These are phyloP conservation scores for Eunapius fragilis DNA, from an alignment of 37 sponge, comb jelly and placozoan species.

Conservation along the genomic window DNA sequence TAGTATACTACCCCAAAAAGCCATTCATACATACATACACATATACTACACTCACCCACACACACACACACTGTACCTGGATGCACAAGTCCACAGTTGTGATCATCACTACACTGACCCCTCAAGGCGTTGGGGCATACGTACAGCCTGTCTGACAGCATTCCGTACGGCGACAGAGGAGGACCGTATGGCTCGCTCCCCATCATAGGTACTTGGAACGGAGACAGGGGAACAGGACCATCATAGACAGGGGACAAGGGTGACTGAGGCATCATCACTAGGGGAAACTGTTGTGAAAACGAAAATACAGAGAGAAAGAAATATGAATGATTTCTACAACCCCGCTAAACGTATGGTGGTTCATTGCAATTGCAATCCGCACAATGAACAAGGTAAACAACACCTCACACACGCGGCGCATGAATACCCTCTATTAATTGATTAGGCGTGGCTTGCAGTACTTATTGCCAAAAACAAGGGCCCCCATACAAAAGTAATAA, in stretches of 20 bases:
- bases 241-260: background rate
- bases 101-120: constrained; percentile 38
- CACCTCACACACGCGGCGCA: background rate
- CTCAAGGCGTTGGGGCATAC: constrained; percentile 62
- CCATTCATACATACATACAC: background rate
- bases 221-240: background rate
- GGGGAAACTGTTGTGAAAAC: background rate
- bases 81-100: constrained; percentile 70
- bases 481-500: background rate
- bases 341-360: too few relatives aligned
- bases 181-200: background rate
- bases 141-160: constrained; percentile 31
- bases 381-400: background rate
- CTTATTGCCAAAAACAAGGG: too few relatives aligned
- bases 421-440: background rate
- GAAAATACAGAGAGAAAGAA: background rate
- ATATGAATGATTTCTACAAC: too few relatives aligned
- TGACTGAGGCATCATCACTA: background rate
- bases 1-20: too few relatives aligned
- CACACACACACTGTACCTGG: constrained; percentile 46
- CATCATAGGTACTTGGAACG: background rate
- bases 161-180: background rate
- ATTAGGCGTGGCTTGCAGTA: background rate
- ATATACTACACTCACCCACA: too few relatives aligned
- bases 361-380: background rate